A percentile compares a stretch with the other conserved stretches of the same genome.
These are phyloP conservation scores for Trogon surrucura DNA, from an alignment of 2,113 vertebrate species.

Conservation along the genomic window DNA sequence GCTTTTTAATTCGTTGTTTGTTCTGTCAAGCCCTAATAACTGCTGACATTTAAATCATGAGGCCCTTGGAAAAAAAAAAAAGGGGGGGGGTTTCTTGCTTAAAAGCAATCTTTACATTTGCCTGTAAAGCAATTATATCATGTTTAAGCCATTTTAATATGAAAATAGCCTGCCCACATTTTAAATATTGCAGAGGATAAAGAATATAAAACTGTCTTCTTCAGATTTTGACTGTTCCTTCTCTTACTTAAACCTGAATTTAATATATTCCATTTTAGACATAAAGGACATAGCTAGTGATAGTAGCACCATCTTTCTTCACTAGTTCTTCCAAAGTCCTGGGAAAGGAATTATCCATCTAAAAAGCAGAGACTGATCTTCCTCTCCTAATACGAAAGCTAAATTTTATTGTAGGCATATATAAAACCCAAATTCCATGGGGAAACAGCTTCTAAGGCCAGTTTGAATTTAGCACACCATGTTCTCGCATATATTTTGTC, in stretches of 20 bases:
- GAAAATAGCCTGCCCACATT: constrained; percentile 11
- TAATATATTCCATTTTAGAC: neutral
- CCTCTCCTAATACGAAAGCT: neutral
- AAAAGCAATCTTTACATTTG: constrained; percentile 19
- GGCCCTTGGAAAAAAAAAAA: neutral
- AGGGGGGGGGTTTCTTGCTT: neutral
- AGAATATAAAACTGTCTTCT: neutral
- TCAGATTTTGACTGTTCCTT: neutral
- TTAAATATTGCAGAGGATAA: neutral
- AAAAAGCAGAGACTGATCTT: neutral
- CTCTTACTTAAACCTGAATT: neutral
- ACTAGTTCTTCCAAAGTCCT: neutral
- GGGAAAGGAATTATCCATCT: neutral
- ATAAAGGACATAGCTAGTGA: neutral
- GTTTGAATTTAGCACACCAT: neutral
- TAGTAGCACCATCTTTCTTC: neutral
- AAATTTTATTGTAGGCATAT: neutral
- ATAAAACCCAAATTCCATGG: neutral
- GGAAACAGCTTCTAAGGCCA: neutral
- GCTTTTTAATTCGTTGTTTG: constrained; percentile 36
- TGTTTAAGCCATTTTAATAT: neutral
- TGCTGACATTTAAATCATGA: constrained; percentile 45
- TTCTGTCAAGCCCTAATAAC: constrained; percentile 62
- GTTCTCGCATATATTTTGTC: neutral
- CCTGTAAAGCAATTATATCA: neutral